phyloP scores from a whole-genome alignment of 92 coral and sea anemone genomes.

The Metridium senile region DNA sequence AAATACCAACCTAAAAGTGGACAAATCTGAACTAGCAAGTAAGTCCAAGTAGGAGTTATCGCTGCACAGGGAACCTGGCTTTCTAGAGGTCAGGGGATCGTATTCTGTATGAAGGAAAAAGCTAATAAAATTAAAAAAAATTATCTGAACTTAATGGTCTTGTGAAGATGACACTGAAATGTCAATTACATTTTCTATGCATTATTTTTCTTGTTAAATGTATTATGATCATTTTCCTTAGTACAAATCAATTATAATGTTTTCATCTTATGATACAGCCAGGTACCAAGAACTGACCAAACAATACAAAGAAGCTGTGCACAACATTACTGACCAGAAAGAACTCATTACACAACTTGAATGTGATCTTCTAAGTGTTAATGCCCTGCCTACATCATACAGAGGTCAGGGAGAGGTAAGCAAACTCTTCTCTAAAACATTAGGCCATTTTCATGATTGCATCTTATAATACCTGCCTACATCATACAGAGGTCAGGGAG shows the following conservation, averaged over 20 bases:
- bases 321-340: constrained; percentile 88
- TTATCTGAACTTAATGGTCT: too few species aligned
- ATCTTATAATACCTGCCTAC: too few species aligned
- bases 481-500: constrained; percentile 93
- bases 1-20: constrained; percentile 91
- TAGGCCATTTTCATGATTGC: background rate
- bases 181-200: too few species aligned
- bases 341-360: constrained; percentile 94
- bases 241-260: background rate
- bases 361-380: constrained; percentile 92
- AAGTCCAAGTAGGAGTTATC: background rate
- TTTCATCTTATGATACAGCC: constrained; percentile 25
- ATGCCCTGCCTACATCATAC: constrained; percentile 87
- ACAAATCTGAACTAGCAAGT: constrained; percentile 82
- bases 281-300: constrained; percentile 79
- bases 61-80: too few species aligned
- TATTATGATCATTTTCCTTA: background rate
- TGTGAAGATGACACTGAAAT: too few species aligned
- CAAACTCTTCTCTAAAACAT: too few species aligned
- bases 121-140: too few species aligned
- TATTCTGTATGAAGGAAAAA: too few species aligned
- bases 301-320: constrained; percentile 86
- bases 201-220: too few species aligned
- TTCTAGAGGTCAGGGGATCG: too few species aligned
- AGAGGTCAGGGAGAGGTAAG: constrained; percentile 85